These are phyloP conservation scores for Microdon myrmicae DNA, from an alignment of 2,888 invertebrate genomes.

Conservation along the genomic window DNA sequence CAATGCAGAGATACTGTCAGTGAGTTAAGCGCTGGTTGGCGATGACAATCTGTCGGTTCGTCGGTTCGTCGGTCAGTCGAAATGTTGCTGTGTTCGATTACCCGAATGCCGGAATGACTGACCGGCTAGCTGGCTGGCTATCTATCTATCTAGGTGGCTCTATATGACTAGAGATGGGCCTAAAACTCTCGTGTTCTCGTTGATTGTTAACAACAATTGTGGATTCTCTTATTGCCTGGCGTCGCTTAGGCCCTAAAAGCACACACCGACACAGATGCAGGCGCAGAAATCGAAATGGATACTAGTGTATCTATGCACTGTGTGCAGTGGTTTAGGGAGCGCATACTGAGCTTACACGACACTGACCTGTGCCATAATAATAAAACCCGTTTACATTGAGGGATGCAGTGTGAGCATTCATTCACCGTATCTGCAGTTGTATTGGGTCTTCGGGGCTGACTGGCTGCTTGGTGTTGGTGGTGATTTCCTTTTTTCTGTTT, in stretches of 20 bases:
- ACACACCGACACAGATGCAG: constrained; percentile 4
- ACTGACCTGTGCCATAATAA: constrained; percentile 52
- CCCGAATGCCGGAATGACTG: too few relatives aligned
- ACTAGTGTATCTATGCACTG: too few relatives aligned
- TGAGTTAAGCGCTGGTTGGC: too few relatives aligned
- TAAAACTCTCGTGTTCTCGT: constrained; percentile 33
- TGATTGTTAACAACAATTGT: constrained; percentile 23
- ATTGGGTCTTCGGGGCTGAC: too few relatives aligned
- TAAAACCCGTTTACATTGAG: constrained; percentile 37
- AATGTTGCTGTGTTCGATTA: constrained; percentile 6
- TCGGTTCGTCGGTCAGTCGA: too few relatives aligned
- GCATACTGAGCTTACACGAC: constrained; percentile 29
- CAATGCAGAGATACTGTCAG: too few relatives aligned
- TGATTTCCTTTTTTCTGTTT: constrained; percentile 22
- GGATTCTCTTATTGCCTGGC: neutral
- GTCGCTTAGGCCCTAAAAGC: constrained; percentile 14
- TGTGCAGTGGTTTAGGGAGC: constrained; percentile 33
- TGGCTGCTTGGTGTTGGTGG: constrained; percentile 12
- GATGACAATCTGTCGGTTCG: too few relatives aligned
- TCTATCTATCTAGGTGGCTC: too few relatives aligned
- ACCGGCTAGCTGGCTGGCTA: constrained; percentile 10
- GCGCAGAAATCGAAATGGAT: constrained; percentile 14
- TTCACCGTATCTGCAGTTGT: constrained; percentile 7
- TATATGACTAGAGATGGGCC: constrained; percentile 39
- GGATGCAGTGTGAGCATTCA: constrained; percentile 20